Evolutionary conservation across 2,113 vertebrate genomes (phyloP).

Genomic region (Ammospiza caudacuta): DNA sequence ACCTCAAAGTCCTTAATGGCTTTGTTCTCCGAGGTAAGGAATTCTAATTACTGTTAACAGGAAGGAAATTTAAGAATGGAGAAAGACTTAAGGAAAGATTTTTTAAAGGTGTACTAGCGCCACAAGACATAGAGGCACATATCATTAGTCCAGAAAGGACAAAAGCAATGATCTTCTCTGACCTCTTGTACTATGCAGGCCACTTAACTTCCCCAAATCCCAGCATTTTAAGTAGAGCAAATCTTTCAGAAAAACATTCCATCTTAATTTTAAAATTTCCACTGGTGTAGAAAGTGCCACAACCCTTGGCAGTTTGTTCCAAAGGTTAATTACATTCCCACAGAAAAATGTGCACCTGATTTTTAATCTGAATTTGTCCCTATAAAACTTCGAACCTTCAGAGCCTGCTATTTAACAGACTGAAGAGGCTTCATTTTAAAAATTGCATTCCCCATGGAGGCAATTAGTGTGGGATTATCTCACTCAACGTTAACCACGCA

Average conservation of each 20-base stretch:
- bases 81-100: not conserved
- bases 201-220: not conserved
- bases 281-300: constrained; percentile 24
- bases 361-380: constrained; percentile 39
- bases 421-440: constrained; percentile 35
- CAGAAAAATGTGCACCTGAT: constrained; percentile 34
- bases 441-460: constrained; percentile 47
- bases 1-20: not conserved
- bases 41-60: not conserved
- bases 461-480: constrained; percentile 60
- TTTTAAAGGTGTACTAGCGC: not conserved
- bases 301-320: constrained; percentile 35
- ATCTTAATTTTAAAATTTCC: constrained; percentile 49
- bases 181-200: not conserved
- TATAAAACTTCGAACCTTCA: constrained; percentile 22
- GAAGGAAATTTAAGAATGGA: not conserved
- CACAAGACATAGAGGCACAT: fast-evolving
- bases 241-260: constrained; percentile 32
- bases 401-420: constrained; percentile 12
- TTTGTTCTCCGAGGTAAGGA: not conserved
- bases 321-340: constrained; percentile 14
- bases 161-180: not conserved
- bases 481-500: not conserved
- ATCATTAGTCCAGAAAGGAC: not conserved
- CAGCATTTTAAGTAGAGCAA: constrained; percentile 1